Percentiles rank a stretch among this genome's conserved stretches.
Evolutionary conservation across 2,797 vertebrate genomes (phyloP).

Genomic region (Chaunax sp.): DNA sequence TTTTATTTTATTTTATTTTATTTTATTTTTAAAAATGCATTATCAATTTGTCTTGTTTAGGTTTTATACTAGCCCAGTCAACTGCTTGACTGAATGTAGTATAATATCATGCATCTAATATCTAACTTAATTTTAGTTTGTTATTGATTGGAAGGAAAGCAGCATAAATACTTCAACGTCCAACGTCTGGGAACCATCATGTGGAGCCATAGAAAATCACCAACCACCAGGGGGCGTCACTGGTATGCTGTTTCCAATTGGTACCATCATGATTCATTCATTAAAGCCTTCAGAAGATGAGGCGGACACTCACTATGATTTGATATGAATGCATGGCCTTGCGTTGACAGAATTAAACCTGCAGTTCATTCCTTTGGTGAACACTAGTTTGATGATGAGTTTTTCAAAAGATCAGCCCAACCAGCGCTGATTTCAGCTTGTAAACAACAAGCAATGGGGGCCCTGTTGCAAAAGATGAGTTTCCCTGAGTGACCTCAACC

Average conservation of each 20-base stretch:
- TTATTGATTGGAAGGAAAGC: background rate
- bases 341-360: constrained; percentile 11
- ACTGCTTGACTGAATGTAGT: background rate
- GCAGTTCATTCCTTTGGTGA: constrained; percentile 13
- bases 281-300: constrained; percentile 18
- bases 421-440: constrained; percentile 29
- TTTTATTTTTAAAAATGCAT: background rate
- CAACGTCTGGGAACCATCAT: background rate
- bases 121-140: background rate
- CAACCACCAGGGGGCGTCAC: constrained; percentile 60
- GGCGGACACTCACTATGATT: constrained; percentile 1
- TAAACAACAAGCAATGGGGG: constrained; percentile 43
- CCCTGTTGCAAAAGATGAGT: constrained; percentile 49
- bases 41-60: background rate
- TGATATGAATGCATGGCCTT: constrained; percentile 41
- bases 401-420: constrained; percentile 7
- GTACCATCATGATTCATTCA: background rate
- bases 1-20: no score
- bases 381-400: constrained; percentile 17
- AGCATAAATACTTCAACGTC: background rate
- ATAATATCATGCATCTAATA: background rate
- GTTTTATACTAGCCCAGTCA: background rate
- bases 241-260: background rate
- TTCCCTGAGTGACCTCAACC: constrained; percentile 53
- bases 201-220: no score